Base-by-base conservation (phyloP, 2,888 invertebrate genomes). In the Molanna angustata region DNA sequence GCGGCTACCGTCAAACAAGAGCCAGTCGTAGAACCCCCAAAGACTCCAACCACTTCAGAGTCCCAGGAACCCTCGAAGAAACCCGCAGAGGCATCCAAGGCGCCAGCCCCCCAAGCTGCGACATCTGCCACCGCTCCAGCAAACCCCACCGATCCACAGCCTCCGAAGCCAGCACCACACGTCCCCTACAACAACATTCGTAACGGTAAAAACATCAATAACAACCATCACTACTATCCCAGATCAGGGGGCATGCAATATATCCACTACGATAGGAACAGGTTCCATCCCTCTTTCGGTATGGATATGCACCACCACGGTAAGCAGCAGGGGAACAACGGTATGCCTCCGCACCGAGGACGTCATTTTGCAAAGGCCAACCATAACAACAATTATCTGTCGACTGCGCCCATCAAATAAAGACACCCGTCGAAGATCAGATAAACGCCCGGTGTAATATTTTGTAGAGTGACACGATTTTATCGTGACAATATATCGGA, bases 321-420 rank as follows among this genome's bases (percentile, higher is more conserved):
- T 17, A 4, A 19, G 16, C 40, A 21, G 13, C 22, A 18, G 40
- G 33, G 44, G 35, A 42, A 37, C 11, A 59, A 62, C 56, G 46
- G 41, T 59, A 55, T 54, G 53, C 35, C 41, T 33, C 48, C 32
- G 11, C 35, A 27, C 11, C 48, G 42, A 46, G 51, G 9, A 39
- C 39, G 40, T 31, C 51, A 33, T 43, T 35, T 46, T 47, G 49
- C 16, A 22, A 41, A 50, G 14, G 21, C 55, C 21, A 58, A 55
- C 35, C 54, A 55, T 31, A 58, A 58, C 32, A 55, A 74, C 51
- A 56, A 60, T 37, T 77, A 76, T 52, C 61, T 76, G 43, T 74
- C 76, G 7, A 74, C 76, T 0, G 75, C 76, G n/a, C 73, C 76
- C 31, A 76, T 76, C 18, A 76, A 76, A 61, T 76, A 72, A 65